These are phyloP conservation scores for Exocentrus adspersus DNA, from an alignment of 2,888 invertebrate genomes.

Conservation along the genomic window DNA sequence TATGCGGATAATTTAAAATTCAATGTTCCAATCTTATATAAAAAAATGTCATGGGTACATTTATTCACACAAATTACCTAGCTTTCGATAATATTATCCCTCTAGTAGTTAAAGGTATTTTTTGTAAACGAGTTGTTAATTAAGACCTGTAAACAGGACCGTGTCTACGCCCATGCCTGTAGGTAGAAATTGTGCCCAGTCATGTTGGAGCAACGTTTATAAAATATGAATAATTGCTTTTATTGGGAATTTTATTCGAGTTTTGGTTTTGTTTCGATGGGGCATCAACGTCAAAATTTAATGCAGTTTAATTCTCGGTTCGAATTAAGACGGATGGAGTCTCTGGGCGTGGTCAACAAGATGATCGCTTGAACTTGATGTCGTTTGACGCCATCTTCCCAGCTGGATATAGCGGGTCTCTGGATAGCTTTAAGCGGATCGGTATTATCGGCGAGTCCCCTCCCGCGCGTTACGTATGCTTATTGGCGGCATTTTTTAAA, in stretches of 20 bases:
- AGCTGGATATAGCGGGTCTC: slow-evolving; percentile 35
- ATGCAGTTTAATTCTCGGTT: slow-evolving; percentile 52
- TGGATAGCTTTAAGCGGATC: slow-evolving; percentile 16
- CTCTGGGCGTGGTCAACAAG: slow-evolving; percentile 45
- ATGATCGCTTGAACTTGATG: slow-evolving; percentile 49
- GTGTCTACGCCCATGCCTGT: slow-evolving; percentile 1
- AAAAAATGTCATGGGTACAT: too few species aligned
- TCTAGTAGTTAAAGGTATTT: too few species aligned
- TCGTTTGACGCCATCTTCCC: slow-evolving; percentile 48
- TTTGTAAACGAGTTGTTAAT: too few species aligned
- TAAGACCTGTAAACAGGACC: not conserved
- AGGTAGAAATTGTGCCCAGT: slow-evolving; percentile 22
- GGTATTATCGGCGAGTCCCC: not conserved
- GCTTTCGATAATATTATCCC: too few species aligned
- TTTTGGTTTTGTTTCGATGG: slow-evolving; percentile 46
- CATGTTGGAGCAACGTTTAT: slow-evolving; percentile 31
- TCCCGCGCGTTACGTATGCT: slow-evolving; percentile 14
- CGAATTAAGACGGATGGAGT: slow-evolving; percentile 52
- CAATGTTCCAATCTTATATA: too few species aligned
- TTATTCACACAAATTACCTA: too few species aligned
- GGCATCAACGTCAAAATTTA: slow-evolving; percentile 52
- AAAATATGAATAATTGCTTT: slow-evolving; percentile 40
- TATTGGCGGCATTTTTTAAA: slow-evolving; percentile 20
- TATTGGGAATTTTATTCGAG: slow-evolving; percentile 38
- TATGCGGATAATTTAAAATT: too few species aligned